Evolutionary conservation across 2,888 invertebrate species (phyloP).

Genomic region (Philereme transversata): DNA sequence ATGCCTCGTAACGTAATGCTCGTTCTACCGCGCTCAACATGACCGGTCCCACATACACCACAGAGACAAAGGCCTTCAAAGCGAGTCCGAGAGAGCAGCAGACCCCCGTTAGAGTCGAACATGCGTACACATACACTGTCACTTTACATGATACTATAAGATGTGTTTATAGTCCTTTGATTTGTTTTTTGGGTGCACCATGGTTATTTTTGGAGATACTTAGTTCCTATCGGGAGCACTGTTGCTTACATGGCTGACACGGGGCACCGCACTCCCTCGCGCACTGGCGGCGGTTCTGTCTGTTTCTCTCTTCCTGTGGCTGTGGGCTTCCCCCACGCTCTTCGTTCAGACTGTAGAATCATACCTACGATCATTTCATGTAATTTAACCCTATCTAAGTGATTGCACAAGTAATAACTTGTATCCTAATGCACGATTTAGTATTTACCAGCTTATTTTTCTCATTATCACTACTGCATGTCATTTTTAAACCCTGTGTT

Average conservation of each 20-base stretch:
- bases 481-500: conserved; percentile 28
- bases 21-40: conserved; percentile 64
- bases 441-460: conserved; percentile 32
- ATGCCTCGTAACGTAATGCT: conserved; percentile 62
- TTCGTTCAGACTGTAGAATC: conserved; percentile 67
- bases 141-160: conserved; percentile 74
- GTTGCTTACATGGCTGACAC: conserved; percentile 77
- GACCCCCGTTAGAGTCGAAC: conserved; percentile 80
- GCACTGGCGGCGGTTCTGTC: conserved; percentile 84
- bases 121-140: conserved; percentile 74
- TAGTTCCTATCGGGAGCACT: conserved; percentile 65
- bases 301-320: conserved; percentile 85
- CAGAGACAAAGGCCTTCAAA: conserved; percentile 83
- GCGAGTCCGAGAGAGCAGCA: conserved; percentile 85
- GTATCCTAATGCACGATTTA: conserved; percentile 36
- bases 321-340: conserved; percentile 78
- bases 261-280: conserved; percentile 76
- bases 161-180: conserved; percentile 56
- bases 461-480: conserved; percentile 36
- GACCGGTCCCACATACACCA: conserved; percentile 71
- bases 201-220: conserved; percentile 61
- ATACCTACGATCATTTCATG: conserved; percentile 41
- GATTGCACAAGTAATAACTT: conserved; percentile 33
- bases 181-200: conserved; percentile 72
- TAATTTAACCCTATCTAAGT: conserved; percentile 31